Base-by-base conservation (phyloP, 2,888 invertebrate genomes). In the Sericinus montela region DNA sequence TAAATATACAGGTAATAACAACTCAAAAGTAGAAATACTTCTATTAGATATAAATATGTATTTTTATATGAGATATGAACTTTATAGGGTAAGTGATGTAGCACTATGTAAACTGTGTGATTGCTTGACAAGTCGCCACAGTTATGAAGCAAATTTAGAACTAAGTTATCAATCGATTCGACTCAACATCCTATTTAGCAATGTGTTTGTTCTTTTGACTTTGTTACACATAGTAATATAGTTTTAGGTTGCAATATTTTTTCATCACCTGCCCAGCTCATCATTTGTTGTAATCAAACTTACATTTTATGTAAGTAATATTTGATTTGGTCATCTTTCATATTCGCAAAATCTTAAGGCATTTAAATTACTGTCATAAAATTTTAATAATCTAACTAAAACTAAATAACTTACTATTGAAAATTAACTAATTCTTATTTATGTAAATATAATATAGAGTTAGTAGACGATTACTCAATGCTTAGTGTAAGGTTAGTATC, bases 261-360 rank as follows among this genome's bases (percentile, higher is more conserved):
- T 19, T 45, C 44, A 49, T 45, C 49, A 49, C 49, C 49, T 49
- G 49, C 49, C 49, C 49, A 39, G 16, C 40, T 39, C 35, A 44
- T 28, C 13, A 39, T 28, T 23, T 38, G 9, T 39, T 28, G 9
- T 25, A 39, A 13, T 9, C 8, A 38, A n/a, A 7, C 32, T 32
- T 32, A 11, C 1, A 25, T 8, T 32, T 32, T 9, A n/a, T n/a
- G n/a, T n/a, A n/a, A n/a, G n/a, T n/a, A n/a, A n/a, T n/a, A n/a
- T n/a, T n/a, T n/a, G n/a, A n/a, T 13, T 13, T 6, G 32, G 11
- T 32, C 11, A 32, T 11, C 11, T 32, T 32, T n/a, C 6, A 3
- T 30, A 5, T 7, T 25, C 25, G 11, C 11, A 11, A 32, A 32
- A 32, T 32, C 6, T 1, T 0, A 32, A 32, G 11, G 32, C 32